Evolutionary conservation across 2,113 vertebrate species (phyloP), one percentile per base, ranked within the genome.

Genomic region (Epinephelus moara): DNA sequence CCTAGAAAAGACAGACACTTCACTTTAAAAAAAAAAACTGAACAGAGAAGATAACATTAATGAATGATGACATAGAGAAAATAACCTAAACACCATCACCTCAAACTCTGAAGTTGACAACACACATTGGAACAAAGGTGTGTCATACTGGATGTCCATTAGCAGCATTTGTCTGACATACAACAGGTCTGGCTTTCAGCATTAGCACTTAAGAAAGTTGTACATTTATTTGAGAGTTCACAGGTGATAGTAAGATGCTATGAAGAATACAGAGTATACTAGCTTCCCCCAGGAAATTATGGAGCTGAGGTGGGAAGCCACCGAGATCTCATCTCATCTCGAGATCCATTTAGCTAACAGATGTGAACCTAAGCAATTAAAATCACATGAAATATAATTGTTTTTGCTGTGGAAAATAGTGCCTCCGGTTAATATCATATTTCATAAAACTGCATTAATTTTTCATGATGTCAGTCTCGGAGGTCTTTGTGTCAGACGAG

Each of bases 1-100:
- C 83, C 91, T 88, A 23, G 4, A 47, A 81, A 75, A 80, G 8
- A 88, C 17, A 25, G 13, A 70, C 19, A 2, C 1, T 42, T 25
- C n/a, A 25, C 21, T 8, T 17, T 4, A 49, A 14, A 45, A 76
- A 30, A 30, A 49, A 49, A 37, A 10, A 12, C 0, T 23, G 4
- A 50, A 21, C 23, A 57, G 9, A 12, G 52, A 67, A 45, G 40
- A 70, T 47, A 52, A 40, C 15, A 50, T 19, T n/a, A 78, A n/a
- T 21, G 10, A 70, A 40, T 70, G 13, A 56, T 67, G 15, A 12
- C n/a, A 53, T 21, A 25, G 21, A 68, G 11, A 49, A 21, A 62
- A 60, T 14, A 42, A 50, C 9, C 19, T 30, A 66, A 52, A 42
- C 7, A 27, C 10, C 40, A 37, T 37, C 33, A 37, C 33, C 33